Conservation (phyloP, 2,113 vertebrate genomes). For the Archocentrus centrarchus region DNA sequence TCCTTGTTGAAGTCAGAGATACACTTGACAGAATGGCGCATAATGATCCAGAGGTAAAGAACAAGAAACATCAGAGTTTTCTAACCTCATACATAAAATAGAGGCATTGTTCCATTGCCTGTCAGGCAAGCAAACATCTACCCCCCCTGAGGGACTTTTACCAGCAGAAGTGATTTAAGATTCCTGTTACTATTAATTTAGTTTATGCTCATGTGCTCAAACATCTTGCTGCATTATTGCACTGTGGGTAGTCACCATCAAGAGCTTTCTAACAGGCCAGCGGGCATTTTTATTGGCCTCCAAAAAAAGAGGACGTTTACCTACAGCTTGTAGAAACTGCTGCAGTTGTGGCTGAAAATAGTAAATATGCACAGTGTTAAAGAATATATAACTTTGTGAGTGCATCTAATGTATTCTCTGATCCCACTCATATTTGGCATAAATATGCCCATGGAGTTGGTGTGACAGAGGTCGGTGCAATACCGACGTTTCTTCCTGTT, state of each 20-base stretch:
- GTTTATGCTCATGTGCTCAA: constrained; percentile 40
- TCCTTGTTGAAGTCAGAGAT: constrained; percentile 21
- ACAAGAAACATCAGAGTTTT: constrained; percentile 31
- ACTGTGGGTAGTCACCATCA: constrained; percentile 31
- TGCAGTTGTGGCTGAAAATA: not conserved
- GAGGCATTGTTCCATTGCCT: constrained; percentile 38
- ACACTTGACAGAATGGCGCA: constrained; percentile 18
- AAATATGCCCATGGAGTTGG: not conserved
- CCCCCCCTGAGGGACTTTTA: constrained; percentile 1
- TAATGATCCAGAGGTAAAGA: constrained; percentile 31
- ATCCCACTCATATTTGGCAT: not conserved
- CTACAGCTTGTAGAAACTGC: not conserved
- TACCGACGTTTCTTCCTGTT: too few relatives aligned
- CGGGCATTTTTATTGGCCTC: not conserved
- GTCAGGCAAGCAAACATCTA: constrained; percentile 51
- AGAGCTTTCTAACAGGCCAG: constrained; percentile 15
- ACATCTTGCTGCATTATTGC: constrained; percentile 43
- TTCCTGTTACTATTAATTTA: constrained; percentile 51
- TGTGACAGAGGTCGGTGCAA: not conserved
- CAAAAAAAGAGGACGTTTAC: not conserved
- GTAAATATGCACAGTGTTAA: not conserved
- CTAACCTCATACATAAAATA: constrained; percentile 44
- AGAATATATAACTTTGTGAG: not conserved
- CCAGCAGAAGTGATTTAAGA: constrained; percentile 40
- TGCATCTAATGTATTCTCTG: not conserved